phyloP scores from a whole-genome alignment of 2,113 vertebrate genomes.

The Anarrhichthys ocellatus region DNA sequence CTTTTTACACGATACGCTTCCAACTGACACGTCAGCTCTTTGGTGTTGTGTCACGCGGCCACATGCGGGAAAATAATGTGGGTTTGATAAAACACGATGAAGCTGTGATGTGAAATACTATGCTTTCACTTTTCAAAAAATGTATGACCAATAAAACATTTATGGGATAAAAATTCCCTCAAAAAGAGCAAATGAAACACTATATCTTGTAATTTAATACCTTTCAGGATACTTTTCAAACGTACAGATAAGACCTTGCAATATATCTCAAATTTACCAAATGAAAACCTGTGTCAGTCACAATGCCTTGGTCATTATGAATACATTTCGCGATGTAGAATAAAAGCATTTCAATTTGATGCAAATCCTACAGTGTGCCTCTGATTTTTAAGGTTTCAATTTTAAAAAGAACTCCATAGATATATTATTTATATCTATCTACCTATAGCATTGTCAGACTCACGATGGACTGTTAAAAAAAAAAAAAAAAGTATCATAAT shows the following conservation, averaged over 20 bases:
- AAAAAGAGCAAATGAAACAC: not conserved
- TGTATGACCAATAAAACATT: not conserved
- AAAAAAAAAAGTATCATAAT: not conserved
- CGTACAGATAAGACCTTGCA: not conserved
- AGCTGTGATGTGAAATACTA: not conserved
- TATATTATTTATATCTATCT: not conserved
- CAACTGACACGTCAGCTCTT: slow-evolving; percentile 21
- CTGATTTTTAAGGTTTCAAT: not conserved
- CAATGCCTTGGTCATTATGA: not conserved
- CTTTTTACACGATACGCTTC: not conserved
- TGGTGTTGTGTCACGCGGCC: not conserved
- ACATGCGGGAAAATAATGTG: not conserved
- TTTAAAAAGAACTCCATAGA: not conserved
- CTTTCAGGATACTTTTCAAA: not conserved
- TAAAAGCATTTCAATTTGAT: not conserved
- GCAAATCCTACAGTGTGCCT: not conserved
- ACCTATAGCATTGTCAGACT: not conserved
- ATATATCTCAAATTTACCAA: not conserved
- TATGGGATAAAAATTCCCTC: not conserved
- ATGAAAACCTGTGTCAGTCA: not conserved
- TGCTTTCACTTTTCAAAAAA: not conserved
- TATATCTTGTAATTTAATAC: not conserved
- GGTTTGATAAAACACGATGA: not conserved
- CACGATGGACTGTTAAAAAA: not conserved
- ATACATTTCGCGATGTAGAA: not conserved